Percentiles rank a stretch among this genome's conserved stretches.
phyloP scores from a whole-genome alignment of 2,888 invertebrate species.

The Eristalinus sepulchralis region DNA sequence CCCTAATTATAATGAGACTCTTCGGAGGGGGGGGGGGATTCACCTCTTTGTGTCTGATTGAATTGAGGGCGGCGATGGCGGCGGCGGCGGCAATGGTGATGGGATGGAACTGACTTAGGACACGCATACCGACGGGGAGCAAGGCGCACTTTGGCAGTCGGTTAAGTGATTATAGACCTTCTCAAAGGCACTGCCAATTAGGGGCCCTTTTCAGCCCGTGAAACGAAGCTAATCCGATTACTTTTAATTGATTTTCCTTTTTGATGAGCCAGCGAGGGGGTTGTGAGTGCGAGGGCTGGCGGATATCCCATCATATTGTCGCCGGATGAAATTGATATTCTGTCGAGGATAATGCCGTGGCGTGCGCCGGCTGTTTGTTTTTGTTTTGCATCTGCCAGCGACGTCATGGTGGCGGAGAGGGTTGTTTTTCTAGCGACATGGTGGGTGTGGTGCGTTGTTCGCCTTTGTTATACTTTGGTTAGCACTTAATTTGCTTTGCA shows the following conservation, averaged over 20 bases:
- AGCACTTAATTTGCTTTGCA: slow-evolving; percentile 63
- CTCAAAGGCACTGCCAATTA: slow-evolving; percentile 43
- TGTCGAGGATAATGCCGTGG: slow-evolving; percentile 46
- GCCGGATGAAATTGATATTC: slow-evolving; percentile 61
- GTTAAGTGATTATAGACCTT: background rate
- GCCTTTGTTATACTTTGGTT: slow-evolving; percentile 41
- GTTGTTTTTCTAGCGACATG: background rate
- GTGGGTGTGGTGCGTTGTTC: slow-evolving; percentile 9
- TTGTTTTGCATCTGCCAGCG: slow-evolving; percentile 9
- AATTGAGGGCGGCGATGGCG: slow-evolving; percentile 17
- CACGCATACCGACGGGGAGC: background rate
- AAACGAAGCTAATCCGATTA: slow-evolving; percentile 66
- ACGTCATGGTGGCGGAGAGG: background rate
- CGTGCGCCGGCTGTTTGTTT: slow-evolving; percentile 50
- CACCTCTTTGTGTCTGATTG: slow-evolving; percentile 1
- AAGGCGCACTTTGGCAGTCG: background rate
- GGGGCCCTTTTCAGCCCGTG: slow-evolving; percentile 30
- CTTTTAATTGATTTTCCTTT: slow-evolving; percentile 67
- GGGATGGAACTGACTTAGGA: background rate
- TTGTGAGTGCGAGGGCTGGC: background rate
- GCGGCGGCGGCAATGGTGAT: too few relatives aligned
- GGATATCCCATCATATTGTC: slow-evolving; percentile 58
- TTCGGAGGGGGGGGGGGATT: background rate
- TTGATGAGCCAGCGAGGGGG: slow-evolving; percentile 25
- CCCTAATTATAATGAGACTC: slow-evolving; percentile 48